Base-by-base conservation (phyloP, 2,888 invertebrate genomes). In the Drosophila vallismaia region DNA sequence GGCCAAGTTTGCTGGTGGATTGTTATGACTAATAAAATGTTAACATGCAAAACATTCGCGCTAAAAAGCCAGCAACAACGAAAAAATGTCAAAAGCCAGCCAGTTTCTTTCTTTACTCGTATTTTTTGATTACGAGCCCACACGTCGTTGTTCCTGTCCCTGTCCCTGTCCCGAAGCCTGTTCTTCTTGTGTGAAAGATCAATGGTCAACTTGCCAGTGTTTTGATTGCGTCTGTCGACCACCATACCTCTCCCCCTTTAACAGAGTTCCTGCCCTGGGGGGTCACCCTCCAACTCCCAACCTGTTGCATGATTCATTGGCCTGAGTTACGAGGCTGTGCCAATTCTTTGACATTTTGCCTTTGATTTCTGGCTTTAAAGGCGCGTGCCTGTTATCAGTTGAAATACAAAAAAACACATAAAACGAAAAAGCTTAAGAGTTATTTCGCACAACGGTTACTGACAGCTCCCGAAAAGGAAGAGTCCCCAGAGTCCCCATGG, bases 21-120 rank as follows among this genome's bases (percentile, higher is more conserved):
- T 75, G 83, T 88, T 88, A 89, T 88, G 88, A 88, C 88, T 88
- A 88, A 88, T 88, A 87, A 88, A 88, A 89, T 88, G 87, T 88
- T 89, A 86, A 88, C 86, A 89, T 88, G 88, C 89, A 88, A 88
- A 86, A 76, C 77, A 86, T 76, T 83, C 81, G 80, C 77, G 63
- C 70, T 58, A 64, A 60, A 71, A 82, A 76, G 77, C 24, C n/a
- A 67, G 69, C 50, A 62, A 55, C 53, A 48, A 26, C 52, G 44
- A 66, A 74, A 78, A 88, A 88, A 89, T 88, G 89, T 88, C 88
- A 88, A 88, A 86, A 82, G 77, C 58, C 81, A 83, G 68, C 78
- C 74, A 75, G 81, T 44, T 44, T 44, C 24, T 44, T 44, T 44
- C 24, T 44, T 44, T 44, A 9, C 7, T 40, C 19, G 52, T 40